Conservation (phyloP, 2,113 vertebrate genomes). For the Hepsetus odoe region DNA sequence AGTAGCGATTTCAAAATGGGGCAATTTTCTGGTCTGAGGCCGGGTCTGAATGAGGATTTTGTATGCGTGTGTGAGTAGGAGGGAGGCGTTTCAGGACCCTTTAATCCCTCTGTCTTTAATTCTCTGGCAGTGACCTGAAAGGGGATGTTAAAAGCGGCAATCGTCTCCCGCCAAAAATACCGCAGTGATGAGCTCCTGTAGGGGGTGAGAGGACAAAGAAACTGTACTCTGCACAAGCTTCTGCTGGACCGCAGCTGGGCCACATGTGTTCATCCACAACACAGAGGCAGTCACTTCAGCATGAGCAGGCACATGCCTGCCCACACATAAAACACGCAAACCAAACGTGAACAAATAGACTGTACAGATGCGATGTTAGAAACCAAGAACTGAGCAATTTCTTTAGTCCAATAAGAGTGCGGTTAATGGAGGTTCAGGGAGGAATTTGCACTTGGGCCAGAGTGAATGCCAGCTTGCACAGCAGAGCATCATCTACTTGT, state of each 20-base stretch:
- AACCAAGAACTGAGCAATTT: too few species aligned
- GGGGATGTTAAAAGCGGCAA: constrained; percentile 63
- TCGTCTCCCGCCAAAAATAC: constrained; percentile 63
- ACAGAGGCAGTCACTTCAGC: constrained; percentile 15
- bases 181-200: constrained; percentile 51
- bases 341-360: not conserved
- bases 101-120: constrained; percentile 50
- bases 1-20: not conserved
- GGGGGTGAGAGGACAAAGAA: constrained; percentile 50
- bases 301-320: not conserved
- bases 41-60: not conserved
- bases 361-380: not conserved
- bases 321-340: not conserved
- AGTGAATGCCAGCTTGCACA: too few species aligned
- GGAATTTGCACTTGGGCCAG: too few species aligned
- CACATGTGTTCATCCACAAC: constrained; percentile 14
- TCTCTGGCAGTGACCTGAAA: constrained; percentile 58
- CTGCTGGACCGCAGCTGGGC: constrained; percentile 40
- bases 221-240: constrained; percentile 33
- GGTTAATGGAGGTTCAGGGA: too few species aligned
- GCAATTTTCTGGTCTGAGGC: not conserved
- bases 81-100: constrained; percentile 7
- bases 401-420: too few species aligned
- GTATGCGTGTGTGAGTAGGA: constrained; percentile 13
- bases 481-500: too few species aligned